A percentile compares a stretch with the other conserved stretches of the same genome.
These are phyloP conservation scores for Ophion ventricosus DNA, from an alignment of 2,888 invertebrate species.

Conservation along the genomic window DNA sequence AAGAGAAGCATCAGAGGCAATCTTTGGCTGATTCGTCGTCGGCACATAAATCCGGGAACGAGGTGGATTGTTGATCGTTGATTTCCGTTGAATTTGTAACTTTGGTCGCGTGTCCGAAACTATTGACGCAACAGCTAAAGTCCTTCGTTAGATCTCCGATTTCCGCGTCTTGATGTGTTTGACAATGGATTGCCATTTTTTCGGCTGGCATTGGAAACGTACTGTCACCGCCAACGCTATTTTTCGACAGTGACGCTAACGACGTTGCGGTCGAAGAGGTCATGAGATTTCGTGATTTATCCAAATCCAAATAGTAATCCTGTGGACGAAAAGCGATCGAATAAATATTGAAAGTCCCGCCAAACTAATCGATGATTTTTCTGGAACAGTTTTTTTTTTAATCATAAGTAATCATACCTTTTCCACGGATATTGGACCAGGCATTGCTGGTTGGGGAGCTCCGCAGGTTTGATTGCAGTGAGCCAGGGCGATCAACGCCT, in stretches of 20 bases:
- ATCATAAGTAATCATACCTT: constrained; percentile 59
- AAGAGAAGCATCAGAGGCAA: constrained; percentile 79
- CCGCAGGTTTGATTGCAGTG: constrained; percentile 80
- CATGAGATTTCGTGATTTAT: constrained; percentile 79
- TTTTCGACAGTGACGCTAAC: constrained; percentile 83
- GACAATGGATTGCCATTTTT: constrained; percentile 69
- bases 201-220: constrained; percentile 69
- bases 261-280: constrained; percentile 85
- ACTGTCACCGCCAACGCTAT: constrained; percentile 71
- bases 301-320: constrained; percentile 81
- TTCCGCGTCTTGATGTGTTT: constrained; percentile 75
- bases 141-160: constrained; percentile 80
- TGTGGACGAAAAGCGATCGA: constrained; percentile 52
- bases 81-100: constrained; percentile 70
- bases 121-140: constrained; percentile 79
- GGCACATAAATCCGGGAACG: constrained; percentile 72
- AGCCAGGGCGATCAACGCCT: constrained; percentile 85
- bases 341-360: neutral
- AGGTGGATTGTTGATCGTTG: constrained; percentile 65
- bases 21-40: constrained; percentile 80
- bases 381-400: neutral
- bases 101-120: constrained; percentile 76
- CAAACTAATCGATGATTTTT: constrained; percentile 8
- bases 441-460: constrained; percentile 68
- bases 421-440: constrained; percentile 72